phyloP scores from a whole-genome alignment of 1,140 invertebrate species.

The Andricus grossulariae region DNA sequence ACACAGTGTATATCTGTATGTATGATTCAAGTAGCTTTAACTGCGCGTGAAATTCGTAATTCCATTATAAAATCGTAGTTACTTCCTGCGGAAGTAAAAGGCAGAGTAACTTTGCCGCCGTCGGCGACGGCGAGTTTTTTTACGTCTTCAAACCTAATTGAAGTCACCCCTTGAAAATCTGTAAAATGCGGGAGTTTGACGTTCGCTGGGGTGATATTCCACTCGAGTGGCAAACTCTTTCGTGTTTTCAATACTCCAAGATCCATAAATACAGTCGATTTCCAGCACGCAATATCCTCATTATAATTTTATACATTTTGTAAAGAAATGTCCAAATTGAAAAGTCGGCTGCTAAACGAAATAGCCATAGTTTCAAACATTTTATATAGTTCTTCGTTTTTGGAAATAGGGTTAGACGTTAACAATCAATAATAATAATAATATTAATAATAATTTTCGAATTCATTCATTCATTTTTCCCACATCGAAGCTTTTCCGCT shows the following conservation, averaged over 20 bases:
- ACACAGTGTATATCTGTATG: constrained; percentile 2
- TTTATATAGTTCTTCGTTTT: too few relatives aligned
- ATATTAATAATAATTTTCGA: too few relatives aligned
- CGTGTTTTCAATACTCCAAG: background rate
- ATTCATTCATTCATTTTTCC: too few relatives aligned
- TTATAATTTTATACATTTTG: background rate
- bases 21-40: background rate
- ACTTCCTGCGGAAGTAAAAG: constrained; percentile 52
- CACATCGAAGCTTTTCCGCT: too few relatives aligned
- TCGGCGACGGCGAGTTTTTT: constrained; percentile 49
- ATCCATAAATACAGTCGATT: constrained; percentile 5
- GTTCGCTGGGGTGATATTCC: background rate
- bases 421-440: too few relatives aligned
- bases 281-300: background rate
- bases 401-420: too few relatives aligned
- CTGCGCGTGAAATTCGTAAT: constrained; percentile 58
- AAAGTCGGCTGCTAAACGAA: too few relatives aligned
- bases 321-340: too few relatives aligned
- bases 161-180: constrained; percentile 54
- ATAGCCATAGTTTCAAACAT: too few relatives aligned
- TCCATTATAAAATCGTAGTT: constrained; percentile 62
- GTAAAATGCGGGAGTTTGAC: constrained; percentile 1
- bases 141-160: constrained; percentile 62
- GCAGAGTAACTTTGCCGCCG: constrained; percentile 20
- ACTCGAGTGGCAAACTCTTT: constrained; percentile 16